Evolutionary conservation across 2,113 vertebrate genomes (phyloP).

Genomic region (crab-eating macaque (Macaca fascicularis)): T2T-MFA8v1.1 NC_088375.1:153685001-153685500

Average conservation of each 20-base stretch:
- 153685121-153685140: not conserved
- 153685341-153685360: not conserved
- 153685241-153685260: conserved; percentile 10
- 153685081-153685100: not conserved
- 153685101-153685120: not conserved
- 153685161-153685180: not conserved
- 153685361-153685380: not conserved
- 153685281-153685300: not conserved
- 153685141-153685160: not conserved
- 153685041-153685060: no score
- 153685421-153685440: not conserved
- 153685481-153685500: not conserved
- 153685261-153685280: conserved; percentile 28
- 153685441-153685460: not conserved
- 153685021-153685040: not conserved
- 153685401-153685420: not conserved
- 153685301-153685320: conserved; percentile 25
- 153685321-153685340: not conserved
- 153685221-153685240: not conserved
- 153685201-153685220: not conserved
- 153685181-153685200: not conserved
- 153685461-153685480: not conserved
- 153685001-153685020: not conserved
- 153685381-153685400: not conserved
- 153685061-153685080: not conserved